Conservation (phyloP, 1,140 invertebrate genomes). For the Pomacea maculata region DNA sequence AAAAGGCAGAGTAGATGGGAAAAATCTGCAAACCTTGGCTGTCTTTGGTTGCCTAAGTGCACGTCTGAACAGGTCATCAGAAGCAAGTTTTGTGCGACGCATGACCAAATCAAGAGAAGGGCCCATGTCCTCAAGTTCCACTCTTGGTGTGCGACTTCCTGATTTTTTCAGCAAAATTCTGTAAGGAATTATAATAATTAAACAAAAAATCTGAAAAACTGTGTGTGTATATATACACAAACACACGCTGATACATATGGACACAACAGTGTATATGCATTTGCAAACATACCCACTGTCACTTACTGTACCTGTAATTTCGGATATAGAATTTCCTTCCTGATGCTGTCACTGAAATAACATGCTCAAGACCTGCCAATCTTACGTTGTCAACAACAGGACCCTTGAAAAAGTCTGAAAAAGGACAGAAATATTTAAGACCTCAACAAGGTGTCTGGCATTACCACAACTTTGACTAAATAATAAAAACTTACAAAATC, state of each 20-base stretch:
- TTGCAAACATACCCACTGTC: not conserved
- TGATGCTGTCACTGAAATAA: slow-evolving; percentile 85
- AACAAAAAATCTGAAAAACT: not conserved
- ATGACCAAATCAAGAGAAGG: slow-evolving; percentile 90
- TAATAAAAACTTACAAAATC: too few species aligned
- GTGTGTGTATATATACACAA: not conserved
- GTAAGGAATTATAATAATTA: slow-evolving; percentile 17
- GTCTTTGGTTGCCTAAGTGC: slow-evolving; percentile 86
- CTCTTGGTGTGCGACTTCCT: slow-evolving; percentile 81
- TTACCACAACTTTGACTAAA: too few species aligned
- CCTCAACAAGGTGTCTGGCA: too few species aligned
- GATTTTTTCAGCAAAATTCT: slow-evolving; percentile 89
- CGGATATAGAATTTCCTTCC: slow-evolving; percentile 84
- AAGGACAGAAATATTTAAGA: slow-evolving; percentile 12
- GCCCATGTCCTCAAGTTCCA: slow-evolving; percentile 94
- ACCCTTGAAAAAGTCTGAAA: slow-evolving; percentile 90
- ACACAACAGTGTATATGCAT: not conserved
- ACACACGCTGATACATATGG: not conserved
- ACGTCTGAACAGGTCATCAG: slow-evolving; percentile 89
- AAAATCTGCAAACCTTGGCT: slow-evolving; percentile 72
- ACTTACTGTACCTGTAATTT: slow-evolving; percentile 78
- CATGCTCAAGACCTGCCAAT: slow-evolving; percentile 92
- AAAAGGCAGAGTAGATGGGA: not conserved
- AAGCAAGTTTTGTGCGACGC: slow-evolving; percentile 86
- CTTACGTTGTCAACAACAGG: slow-evolving; percentile 81